These are phyloP conservation scores for Loriculus beryllinus DNA, from an alignment of 2,797 vertebrate genomes.

Conservation along the genomic window DNA sequence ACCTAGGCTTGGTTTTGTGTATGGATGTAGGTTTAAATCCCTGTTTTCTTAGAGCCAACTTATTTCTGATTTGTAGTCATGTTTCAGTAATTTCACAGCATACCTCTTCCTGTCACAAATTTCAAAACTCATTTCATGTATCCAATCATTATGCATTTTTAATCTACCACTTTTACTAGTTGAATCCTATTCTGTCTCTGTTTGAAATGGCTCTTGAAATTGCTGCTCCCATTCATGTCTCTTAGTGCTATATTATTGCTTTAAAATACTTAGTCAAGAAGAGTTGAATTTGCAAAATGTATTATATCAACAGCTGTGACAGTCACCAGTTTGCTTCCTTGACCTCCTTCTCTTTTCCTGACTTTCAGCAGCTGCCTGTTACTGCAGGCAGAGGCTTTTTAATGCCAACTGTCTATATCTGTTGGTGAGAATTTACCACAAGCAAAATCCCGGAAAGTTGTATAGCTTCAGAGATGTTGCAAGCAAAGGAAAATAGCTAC, in stretches of 20 bases:
- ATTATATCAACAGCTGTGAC: background rate
- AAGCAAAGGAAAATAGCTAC: background rate
- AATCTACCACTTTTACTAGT: background rate
- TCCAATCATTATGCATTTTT: background rate
- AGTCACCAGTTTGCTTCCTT: conserved; percentile 13
- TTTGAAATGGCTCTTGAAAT: background rate
- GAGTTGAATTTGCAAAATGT: background rate
- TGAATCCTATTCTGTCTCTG: background rate
- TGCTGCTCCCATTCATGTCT: background rate
- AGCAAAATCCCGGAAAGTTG: background rate
- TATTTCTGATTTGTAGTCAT: background rate
- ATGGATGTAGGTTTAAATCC: background rate
- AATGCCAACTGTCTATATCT: background rate
- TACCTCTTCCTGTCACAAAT: background rate
- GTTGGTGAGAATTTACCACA: background rate
- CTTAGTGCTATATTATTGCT: background rate
- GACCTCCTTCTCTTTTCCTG: background rate
- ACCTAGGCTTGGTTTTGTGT: background rate
- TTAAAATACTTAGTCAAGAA: background rate
- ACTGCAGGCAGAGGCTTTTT: background rate
- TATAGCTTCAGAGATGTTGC: background rate
- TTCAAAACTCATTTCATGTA: background rate
- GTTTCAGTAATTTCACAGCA: background rate
- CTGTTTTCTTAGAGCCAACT: background rate
- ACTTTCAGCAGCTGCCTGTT: background rate